phyloP scores from a whole-genome alignment of 2,797 vertebrate species.

The Phrynocephalus vlangalii region DNA sequence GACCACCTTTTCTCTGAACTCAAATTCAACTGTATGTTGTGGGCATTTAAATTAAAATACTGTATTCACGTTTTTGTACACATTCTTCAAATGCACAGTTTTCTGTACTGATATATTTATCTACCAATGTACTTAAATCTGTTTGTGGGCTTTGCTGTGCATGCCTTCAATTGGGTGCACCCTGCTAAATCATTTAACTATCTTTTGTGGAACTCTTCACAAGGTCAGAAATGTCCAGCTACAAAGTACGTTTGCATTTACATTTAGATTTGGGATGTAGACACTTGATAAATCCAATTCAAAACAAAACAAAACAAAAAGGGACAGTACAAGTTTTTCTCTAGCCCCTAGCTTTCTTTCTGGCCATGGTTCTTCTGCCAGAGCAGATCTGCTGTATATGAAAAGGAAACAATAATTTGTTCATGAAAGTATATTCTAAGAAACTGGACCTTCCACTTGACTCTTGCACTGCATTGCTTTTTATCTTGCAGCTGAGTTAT shows the following conservation, averaged over 20 bases:
- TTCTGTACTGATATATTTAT: too few relatives aligned
- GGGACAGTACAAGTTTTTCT: not conserved
- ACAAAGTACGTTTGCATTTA: not conserved
- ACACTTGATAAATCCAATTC: not conserved
- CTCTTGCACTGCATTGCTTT: not conserved
- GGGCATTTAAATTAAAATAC: too few relatives aligned
- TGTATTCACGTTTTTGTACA: too few relatives aligned
- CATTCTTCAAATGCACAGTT: too few relatives aligned
- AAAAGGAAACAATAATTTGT: not conserved
- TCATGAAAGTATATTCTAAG: not conserved
- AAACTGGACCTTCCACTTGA: not conserved
- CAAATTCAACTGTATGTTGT: too few relatives aligned
- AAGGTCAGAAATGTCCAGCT: not conserved
- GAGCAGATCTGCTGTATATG: not conserved
- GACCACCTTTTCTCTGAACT: too few relatives aligned
- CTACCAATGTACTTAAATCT: too few relatives aligned
- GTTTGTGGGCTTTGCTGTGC: not conserved
- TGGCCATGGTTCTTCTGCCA: not conserved
- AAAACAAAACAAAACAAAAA: not conserved
- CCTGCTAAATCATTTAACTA: not conserved
- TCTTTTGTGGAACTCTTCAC: not conserved
- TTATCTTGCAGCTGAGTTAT: not conserved
- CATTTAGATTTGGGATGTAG: not conserved
- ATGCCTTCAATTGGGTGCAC: not conserved
- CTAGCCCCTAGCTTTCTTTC: not conserved